phyloP scores from a whole-genome alignment of 2,113 vertebrate species.

The Phalacrocorax pelagicus region DNA sequence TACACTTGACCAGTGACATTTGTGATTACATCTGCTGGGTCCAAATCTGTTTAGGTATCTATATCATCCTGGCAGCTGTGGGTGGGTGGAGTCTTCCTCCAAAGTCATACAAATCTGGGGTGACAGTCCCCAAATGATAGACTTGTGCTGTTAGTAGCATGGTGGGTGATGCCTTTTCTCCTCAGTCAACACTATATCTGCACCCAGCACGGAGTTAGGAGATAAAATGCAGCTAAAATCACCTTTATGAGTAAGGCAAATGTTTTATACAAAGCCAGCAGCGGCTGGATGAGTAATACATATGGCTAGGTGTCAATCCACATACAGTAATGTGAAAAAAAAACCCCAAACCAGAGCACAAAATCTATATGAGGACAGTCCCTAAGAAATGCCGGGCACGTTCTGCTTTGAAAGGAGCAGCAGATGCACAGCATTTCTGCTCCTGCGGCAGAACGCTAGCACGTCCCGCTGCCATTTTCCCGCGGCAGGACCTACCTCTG shows the following conservation, averaged over 20 bases:
- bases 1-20: not conserved
- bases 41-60: not conserved
- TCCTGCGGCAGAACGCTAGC: rapidly evolving
- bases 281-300: not conserved
- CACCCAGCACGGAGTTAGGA: not conserved
- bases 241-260: not conserved
- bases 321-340: rapidly evolving
- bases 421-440: not conserved
- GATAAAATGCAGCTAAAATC: not conserved
- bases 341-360: not conserved
- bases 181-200: not conserved
- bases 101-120: not conserved
- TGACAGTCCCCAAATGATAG: not conserved
- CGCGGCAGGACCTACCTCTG: conserved; percentile 65
- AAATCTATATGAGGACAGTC: rapidly evolving
- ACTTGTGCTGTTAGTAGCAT: not conserved
- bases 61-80: not conserved
- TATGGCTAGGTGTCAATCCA: not conserved
- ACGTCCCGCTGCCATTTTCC: rapidly evolving
- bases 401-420: not conserved
- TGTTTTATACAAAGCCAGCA: not conserved
- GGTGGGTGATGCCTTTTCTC: not conserved
- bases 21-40: not conserved
- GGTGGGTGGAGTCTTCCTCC: not conserved
- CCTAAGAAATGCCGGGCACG: not conserved